These are phyloP conservation scores for Drosophila ogumai DNA, from an alignment of 1,140 invertebrate genomes.

Conservation along the genomic window DNA sequence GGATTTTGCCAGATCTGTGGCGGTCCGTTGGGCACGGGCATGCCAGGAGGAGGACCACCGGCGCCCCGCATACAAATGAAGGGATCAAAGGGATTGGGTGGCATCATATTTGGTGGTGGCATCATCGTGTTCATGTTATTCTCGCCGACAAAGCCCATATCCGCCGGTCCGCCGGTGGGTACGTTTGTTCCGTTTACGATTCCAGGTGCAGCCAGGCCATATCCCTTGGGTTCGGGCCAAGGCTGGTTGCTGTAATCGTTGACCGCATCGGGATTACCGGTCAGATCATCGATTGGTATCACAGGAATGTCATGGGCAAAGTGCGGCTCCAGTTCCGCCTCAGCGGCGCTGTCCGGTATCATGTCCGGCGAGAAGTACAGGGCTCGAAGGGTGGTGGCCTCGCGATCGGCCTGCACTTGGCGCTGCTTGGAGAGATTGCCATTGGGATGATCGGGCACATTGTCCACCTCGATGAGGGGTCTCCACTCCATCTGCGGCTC, in stretches of 20 bases:
- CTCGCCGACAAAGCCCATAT: constrained; percentile 40
- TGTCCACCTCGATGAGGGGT: constrained; percentile 88
- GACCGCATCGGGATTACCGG: constrained; percentile 91
- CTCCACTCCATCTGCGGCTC: constrained; percentile 91
- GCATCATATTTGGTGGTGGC: constrained; percentile 85
- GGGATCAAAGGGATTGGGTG: constrained; percentile 68
- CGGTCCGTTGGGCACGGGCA: constrained; percentile 41
- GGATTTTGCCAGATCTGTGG: constrained; percentile 68
- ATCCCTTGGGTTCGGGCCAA: constrained; percentile 93
- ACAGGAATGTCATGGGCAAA: constrained; percentile 90
- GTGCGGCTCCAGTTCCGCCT: constrained; percentile 93
- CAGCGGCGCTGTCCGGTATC: constrained; percentile 94
- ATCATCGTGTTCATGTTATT: constrained; percentile 23
- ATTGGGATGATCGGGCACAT: constrained; percentile 86
- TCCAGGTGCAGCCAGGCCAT: constrained; percentile 70
- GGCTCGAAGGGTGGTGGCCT: constrained; percentile 93
- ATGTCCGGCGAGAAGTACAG: constrained; percentile 93
- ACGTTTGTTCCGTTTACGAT: neutral
- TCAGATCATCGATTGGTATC: constrained; percentile 95
- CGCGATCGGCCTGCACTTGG: constrained; percentile 93
- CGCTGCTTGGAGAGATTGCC: constrained; percentile 94
- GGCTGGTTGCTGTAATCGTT: constrained; percentile 90
- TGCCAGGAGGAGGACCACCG: constrained; percentile 9
- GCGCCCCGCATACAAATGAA: constrained; percentile 46
- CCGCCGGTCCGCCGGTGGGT: neutral